Evolutionary conservation across 2,113 vertebrate species (phyloP).

Genomic region (Lycocorax pyrrhopterus): DNA sequence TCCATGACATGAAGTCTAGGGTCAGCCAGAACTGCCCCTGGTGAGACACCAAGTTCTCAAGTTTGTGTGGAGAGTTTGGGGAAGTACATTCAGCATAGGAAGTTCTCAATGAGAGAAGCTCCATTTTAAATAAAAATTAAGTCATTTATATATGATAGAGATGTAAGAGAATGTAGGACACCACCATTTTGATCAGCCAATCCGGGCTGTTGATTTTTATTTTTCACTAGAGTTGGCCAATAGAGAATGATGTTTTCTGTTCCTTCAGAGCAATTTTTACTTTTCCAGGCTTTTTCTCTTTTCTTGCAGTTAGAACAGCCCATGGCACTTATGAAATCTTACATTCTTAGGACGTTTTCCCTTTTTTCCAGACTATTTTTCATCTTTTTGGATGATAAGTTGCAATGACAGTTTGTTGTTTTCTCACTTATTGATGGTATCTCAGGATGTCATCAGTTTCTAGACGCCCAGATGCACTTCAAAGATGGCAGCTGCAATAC

Average conservation of each 20-base stretch:
- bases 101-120: background rate
- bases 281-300: background rate
- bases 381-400: background rate
- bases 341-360: background rate
- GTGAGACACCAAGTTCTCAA: background rate
- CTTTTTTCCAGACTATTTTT: background rate
- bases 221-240: background rate
- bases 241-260: background rate
- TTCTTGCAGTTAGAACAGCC: background rate
- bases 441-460: background rate
- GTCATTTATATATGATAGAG: background rate
- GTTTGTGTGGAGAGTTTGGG: background rate
- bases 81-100: background rate
- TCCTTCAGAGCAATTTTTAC: background rate
- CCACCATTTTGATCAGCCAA: background rate
- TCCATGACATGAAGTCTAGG: background rate
- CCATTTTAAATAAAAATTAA: background rate
- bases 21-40: background rate
- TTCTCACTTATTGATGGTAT: background rate
- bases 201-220: background rate
- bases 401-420: background rate
- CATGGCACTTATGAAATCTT: background rate
- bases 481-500: background rate
- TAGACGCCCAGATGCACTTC: background rate
- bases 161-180: background rate